These are phyloP conservation scores for Melinopterus prodromus DNA, from an alignment of 2,888 invertebrate genomes.

Conservation along the genomic window DNA sequence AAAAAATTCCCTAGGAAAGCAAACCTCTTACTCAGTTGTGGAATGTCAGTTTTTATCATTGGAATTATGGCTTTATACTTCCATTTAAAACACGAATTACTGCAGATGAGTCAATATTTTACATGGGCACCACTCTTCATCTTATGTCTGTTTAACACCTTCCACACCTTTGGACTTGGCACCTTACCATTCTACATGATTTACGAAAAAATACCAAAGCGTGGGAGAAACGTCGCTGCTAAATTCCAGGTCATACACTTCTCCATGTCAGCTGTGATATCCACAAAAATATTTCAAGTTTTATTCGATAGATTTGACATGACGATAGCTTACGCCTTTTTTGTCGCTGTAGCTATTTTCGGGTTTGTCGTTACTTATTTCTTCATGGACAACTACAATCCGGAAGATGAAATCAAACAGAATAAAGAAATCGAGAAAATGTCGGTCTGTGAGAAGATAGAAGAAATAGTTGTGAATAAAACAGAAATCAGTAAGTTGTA, in stretches of 20 bases:
- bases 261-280: slow-evolving; percentile 44
- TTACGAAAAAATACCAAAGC: slow-evolving; percentile 40
- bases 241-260: slow-evolving; percentile 44
- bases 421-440: not conserved
- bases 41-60: slow-evolving; percentile 30
- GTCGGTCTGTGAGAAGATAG: not conserved
- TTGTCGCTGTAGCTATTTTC: slow-evolving; percentile 32
- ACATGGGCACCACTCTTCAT: slow-evolving; percentile 43
- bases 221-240: slow-evolving; percentile 35
- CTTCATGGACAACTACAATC: slow-evolving; percentile 34
- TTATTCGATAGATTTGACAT: slow-evolving; percentile 42
- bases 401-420: slow-evolving; percentile 28
- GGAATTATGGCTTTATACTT: slow-evolving; percentile 40
- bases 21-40: slow-evolving; percentile 37
- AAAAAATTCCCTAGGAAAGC: slow-evolving; percentile 39
- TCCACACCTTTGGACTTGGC: slow-evolving; percentile 43
- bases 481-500: not conserved
- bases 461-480: not conserved
- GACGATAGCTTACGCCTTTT: slow-evolving; percentile 37
- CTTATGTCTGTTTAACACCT: slow-evolving; percentile 43
- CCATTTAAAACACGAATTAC: slow-evolving; percentile 37
- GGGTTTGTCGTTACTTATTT: slow-evolving; percentile 29
- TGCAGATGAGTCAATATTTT: slow-evolving; percentile 37
- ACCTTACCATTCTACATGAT: slow-evolving; percentile 40
- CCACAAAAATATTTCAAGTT: slow-evolving; percentile 46